phyloP scores from a whole-genome alignment of 30 jellyfish, hydroid and myxozoan genomes.

The Turritopsis rubra region DNA sequence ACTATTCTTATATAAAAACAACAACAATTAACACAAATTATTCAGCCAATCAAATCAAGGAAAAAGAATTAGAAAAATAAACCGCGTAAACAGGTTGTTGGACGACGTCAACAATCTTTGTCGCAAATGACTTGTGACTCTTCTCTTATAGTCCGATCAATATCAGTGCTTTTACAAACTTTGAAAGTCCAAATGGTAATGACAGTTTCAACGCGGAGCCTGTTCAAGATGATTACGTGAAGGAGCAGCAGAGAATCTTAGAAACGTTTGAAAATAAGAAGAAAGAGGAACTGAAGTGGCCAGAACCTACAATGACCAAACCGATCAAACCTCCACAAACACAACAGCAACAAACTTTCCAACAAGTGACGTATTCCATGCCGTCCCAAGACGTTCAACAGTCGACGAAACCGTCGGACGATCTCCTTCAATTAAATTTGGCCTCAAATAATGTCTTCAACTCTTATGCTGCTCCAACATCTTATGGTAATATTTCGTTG shows the following conservation, averaged over 20 bases:
- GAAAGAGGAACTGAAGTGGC: constrained; percentile 7
- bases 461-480: background rate
- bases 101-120: background rate
- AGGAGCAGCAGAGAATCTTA: constrained; percentile 66
- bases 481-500: constrained; percentile 1
- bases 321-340: constrained; percentile 11
- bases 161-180: background rate
- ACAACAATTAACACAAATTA: too few species aligned
- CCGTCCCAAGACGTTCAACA: constrained; percentile 30
- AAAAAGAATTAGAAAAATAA: too few species aligned
- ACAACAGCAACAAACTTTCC: constrained; percentile 29
- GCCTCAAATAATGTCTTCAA: background rate
- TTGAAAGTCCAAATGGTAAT: background rate
- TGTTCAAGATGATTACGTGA: constrained; percentile 39
- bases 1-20: too few species aligned
- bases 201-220: background rate
- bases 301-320: background rate
- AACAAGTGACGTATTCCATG: constrained; percentile 38
- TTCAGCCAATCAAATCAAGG: too few species aligned
- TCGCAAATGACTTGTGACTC: background rate
- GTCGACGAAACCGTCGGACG: constrained; percentile 33
- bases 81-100: too few species aligned
- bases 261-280: constrained; percentile 37
- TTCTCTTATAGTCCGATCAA: background rate
- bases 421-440: constrained; percentile 15